Conservation (phyloP, 2,888 invertebrate species). For the Biston betularia region DNA sequence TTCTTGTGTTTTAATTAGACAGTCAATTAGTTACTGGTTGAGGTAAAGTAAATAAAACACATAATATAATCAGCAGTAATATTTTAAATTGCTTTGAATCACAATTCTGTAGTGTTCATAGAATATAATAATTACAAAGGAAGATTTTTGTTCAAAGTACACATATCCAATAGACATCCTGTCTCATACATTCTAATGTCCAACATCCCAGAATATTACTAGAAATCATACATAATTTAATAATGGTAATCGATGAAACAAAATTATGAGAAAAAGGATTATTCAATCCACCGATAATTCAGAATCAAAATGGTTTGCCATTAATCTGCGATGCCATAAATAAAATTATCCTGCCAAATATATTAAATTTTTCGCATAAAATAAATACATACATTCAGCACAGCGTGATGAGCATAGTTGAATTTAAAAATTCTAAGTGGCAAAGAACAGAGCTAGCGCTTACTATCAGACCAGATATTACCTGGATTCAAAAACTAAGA, state of each 20-base stretch:
- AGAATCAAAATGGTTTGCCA: no score
- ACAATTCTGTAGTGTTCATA: constrained; percentile 85
- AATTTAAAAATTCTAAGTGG: no score
- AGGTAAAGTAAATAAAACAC: constrained; percentile 62
- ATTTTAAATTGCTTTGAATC: constrained; percentile 86
- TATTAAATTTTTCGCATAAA: no score
- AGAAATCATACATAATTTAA: constrained; percentile 7
- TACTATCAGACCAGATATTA: no score
- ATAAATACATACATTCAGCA: neutral
- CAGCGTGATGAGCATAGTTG: no score
- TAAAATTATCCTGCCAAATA: no score
- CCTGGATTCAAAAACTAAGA: no score
- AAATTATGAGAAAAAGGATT: neutral
- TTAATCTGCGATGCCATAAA: no score
- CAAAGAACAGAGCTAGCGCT: no score
- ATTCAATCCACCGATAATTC: no score
- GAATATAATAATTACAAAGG: constrained; percentile 85
- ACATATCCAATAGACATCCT: constrained; percentile 64
- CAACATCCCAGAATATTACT: constrained; percentile 49
- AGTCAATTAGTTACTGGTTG: neutral
- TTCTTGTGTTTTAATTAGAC: no score
- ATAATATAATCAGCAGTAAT: constrained; percentile 83
- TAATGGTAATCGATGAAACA: neutral
- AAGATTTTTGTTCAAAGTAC: constrained; percentile 81
- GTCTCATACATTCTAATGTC: constrained; percentile 59